A percentile compares a stretch with the other conserved stretches of the same genome.
Evolutionary conservation across 2,113 vertebrate species (phyloP).

Genomic region (Potamarius usumacintae): DNA sequence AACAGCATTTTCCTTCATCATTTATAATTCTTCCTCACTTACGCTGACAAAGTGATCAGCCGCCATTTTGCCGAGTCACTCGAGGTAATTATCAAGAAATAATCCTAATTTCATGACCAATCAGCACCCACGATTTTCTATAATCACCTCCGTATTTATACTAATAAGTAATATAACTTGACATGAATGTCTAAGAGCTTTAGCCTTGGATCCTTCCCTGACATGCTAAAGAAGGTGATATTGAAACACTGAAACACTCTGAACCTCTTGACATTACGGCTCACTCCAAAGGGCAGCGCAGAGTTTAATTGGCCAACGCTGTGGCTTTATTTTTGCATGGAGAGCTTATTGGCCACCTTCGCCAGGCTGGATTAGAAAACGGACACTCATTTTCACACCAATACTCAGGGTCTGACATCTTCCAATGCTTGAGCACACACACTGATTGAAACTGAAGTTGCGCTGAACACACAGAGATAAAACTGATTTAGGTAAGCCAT

Average conservation of each 20-base stretch:
- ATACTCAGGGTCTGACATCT: constrained; percentile 41
- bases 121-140: no score
- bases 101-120: no score
- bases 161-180: background rate
- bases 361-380: constrained; percentile 38
- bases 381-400: constrained; percentile 42
- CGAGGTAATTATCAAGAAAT: no score
- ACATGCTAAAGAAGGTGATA: background rate
- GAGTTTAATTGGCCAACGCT: constrained; percentile 16
- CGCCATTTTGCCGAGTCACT: no score
- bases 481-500: constrained; percentile 55
- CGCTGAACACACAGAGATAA: constrained; percentile 55
- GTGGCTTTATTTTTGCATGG: constrained; percentile 8
- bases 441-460: constrained; percentile 55
- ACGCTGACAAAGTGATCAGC: no score
- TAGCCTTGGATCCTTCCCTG: background rate
- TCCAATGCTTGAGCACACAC: constrained; percentile 50
- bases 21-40: no score
- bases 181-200: background rate
- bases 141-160: no score
- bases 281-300: background rate
- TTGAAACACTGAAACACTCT: background rate
- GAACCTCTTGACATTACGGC: background rate
- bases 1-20: no score
- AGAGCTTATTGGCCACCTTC: constrained; percentile 40